Conservation (phyloP, 2,888 invertebrate species). For the Trimorus sp. region DNA sequence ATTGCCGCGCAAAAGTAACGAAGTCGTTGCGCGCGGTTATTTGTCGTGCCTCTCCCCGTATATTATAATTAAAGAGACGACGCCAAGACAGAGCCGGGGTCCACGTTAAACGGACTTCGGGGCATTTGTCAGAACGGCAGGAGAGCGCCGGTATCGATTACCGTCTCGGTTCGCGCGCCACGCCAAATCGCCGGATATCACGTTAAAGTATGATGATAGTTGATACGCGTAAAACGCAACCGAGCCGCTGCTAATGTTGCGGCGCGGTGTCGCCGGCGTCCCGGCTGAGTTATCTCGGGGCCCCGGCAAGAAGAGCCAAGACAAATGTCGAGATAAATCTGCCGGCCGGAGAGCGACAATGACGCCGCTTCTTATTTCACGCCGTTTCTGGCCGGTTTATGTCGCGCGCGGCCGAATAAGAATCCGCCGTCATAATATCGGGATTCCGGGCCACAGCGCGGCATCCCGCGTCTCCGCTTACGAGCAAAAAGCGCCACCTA, state of each 20-base stretch:
- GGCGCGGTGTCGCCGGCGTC: slow-evolving; percentile 47
- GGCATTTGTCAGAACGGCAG: slow-evolving; percentile 68
- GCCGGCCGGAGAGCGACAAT: slow-evolving; percentile 66
- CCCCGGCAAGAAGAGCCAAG: slow-evolving; percentile 71
- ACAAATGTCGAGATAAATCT: slow-evolving; percentile 75
- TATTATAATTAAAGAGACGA: slow-evolving; percentile 61
- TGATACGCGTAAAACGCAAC: slow-evolving; percentile 76
- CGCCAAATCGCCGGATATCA: slow-evolving; percentile 78
- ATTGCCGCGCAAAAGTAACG: slow-evolving; percentile 45
- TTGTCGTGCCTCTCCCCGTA: slow-evolving; percentile 58
- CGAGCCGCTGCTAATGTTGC: slow-evolving; percentile 75
- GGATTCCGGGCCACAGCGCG: slow-evolving; percentile 51
- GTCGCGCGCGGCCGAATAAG: slow-evolving; percentile 40
- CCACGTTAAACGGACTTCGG: slow-evolving; percentile 67
- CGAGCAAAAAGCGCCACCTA: no score
- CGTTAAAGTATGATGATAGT: slow-evolving; percentile 80
- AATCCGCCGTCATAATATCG: slow-evolving; percentile 64
- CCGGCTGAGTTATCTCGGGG: slow-evolving; percentile 63
- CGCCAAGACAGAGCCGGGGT: slow-evolving; percentile 51
- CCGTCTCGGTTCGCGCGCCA: slow-evolving; percentile 72
- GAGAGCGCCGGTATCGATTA: slow-evolving; percentile 75
- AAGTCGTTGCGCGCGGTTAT: slow-evolving; percentile 57
- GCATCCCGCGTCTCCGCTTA: no score
- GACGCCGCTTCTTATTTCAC: slow-evolving; percentile 63
- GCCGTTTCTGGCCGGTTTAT: slow-evolving; percentile 62